Evolutionary conservation across 1,140 invertebrate genomes (phyloP).

Genomic region (Aplysia californica): DNA sequence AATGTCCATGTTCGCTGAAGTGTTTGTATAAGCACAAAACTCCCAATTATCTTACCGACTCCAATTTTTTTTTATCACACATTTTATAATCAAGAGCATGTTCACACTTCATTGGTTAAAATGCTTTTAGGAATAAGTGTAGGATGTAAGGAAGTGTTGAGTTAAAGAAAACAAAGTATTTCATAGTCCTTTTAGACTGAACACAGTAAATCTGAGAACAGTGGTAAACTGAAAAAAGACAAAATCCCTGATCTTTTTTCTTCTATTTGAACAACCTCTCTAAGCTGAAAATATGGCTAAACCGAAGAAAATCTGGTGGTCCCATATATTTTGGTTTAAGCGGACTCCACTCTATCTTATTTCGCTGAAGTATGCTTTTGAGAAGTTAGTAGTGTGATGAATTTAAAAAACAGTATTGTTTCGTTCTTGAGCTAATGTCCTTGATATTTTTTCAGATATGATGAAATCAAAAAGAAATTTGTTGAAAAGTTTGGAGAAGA

Average conservation of each 20-base stretch:
- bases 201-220: too few relatives aligned
- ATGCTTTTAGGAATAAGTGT: neutral
- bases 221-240: too few relatives aligned
- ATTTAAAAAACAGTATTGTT: neutral
- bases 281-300: too few relatives aligned
- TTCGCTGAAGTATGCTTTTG: neutral
- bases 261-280: too few relatives aligned
- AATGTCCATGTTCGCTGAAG: too few relatives aligned
- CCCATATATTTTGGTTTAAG: too few relatives aligned
- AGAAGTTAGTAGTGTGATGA: neutral
- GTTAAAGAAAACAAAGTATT: neutral
- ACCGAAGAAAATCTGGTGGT: too few relatives aligned
- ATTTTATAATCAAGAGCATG: too few relatives aligned
- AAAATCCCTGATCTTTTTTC: too few relatives aligned
- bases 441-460: constrained; percentile 48
- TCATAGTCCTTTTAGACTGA: too few relatives aligned
- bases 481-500: constrained; percentile 53
- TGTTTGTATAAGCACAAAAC: neutral
- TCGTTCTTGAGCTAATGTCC: neutral
- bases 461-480: constrained; percentile 48
- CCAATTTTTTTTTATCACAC: neutral
- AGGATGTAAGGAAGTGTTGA: neutral
- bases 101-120: too few relatives aligned
- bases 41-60: neutral
- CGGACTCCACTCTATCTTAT: neutral